Evolutionary conservation across 2,888 invertebrate species (phyloP).

Genomic region (Aradus depressus): DNA sequence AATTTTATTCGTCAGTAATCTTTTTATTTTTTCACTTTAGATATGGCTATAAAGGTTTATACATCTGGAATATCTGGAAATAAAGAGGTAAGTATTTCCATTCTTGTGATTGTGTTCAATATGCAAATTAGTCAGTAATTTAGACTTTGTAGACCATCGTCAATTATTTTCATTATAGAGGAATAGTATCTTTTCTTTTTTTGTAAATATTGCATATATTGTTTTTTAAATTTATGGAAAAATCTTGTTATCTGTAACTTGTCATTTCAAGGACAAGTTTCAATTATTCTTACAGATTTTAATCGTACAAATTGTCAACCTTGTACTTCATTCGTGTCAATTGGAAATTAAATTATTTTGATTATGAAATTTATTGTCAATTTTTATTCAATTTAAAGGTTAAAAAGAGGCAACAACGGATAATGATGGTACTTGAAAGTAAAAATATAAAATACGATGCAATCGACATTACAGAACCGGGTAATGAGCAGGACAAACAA

Average conservation of each 20-base stretch:
- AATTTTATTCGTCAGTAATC: too few relatives aligned
- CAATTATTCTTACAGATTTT: neutral
- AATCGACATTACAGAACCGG: slow-evolving; percentile 92
- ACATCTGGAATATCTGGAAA: slow-evolving; percentile 87
- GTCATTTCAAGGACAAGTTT: slow-evolving; percentile 33
- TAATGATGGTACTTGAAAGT: slow-evolving; percentile 85
- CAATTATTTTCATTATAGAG: neutral
- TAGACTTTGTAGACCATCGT: neutral
- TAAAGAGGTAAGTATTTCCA: slow-evolving; percentile 60
- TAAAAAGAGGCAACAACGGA: slow-evolving; percentile 89
- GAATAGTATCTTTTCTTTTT: neutral
- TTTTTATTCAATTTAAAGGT: slow-evolving; percentile 50
- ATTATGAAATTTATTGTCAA: slow-evolving; percentile 3
- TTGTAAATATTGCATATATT: neutral
- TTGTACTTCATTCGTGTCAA: neutral
- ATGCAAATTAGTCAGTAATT: neutral
- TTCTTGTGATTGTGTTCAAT: neutral
- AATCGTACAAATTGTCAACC: neutral
- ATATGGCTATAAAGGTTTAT: slow-evolving; percentile 83
- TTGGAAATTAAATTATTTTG: slow-evolving; percentile 11
- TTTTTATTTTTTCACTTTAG: too few relatives aligned
- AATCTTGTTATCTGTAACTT: neutral
- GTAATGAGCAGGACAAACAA: slow-evolving; percentile 74
- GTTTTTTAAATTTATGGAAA: neutral
- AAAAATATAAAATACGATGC: slow-evolving; percentile 78